Evolutionary conservation across 2,888 invertebrate species (phyloP), one percentile per base, ranked within the genome.

Genomic region (Cantharis nigra): DNA sequence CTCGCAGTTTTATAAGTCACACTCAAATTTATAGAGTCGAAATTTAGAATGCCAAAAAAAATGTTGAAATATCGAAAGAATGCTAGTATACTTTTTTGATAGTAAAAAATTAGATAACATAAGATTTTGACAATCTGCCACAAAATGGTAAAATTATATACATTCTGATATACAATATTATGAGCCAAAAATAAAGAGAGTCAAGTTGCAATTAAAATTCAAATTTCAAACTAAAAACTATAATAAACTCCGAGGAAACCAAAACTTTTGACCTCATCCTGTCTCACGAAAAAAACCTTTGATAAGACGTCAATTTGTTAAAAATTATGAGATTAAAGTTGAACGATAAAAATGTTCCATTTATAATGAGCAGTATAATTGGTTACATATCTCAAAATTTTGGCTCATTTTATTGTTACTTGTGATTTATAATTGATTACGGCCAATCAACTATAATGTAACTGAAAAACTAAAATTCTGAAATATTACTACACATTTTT

Each of bases 61-160:
- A 67, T 77, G 63, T 69, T 69, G 74, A 71, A 72, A 62, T 62
- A 78, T 74, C 26, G 72, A 49, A 69, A 74, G 72, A 72, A 71
- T 78, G 78, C 69, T 67, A 33, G 63, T 74, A 71, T 64, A 71
- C 77, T 75, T 78, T 65, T 75, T 74, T 74, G 74, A 69, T 64
- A 26, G 63, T 65, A 70, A 49, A 75, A 75, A 69, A 71, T 72
- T 28, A 23, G 26, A 23, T 26, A 67, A 67, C 65, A 23, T 67
- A 23, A 67, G 26, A 23, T 67, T 67, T 67, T 67, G 65, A 67
- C 65, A 67, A 20, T 18, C 20, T 67, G 65, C 65, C 65, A 67
- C 65, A 23, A 13, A 13, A 23, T 67, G 65, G 65, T 67, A 26
- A 67, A 67, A 67, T 67, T 23, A 67, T 26, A 67, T 67, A 67